Base-by-base conservation (phyloP, 2,888 invertebrate species). In the Melangyna quadrimaculata region DNA sequence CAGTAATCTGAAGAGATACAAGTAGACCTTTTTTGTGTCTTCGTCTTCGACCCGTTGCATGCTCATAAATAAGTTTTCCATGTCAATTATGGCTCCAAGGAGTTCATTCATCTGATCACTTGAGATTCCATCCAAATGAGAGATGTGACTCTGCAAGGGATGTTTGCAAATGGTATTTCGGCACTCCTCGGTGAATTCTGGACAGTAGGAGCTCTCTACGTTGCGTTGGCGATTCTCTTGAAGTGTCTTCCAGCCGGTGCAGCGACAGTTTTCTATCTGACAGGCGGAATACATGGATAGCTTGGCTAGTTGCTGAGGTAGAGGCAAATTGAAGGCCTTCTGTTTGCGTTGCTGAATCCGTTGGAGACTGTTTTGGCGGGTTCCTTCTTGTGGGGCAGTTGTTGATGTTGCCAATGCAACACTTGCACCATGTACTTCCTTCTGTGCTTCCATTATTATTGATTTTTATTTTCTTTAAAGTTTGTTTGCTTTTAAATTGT, bases 31-130 rank as follows among this genome's bases (percentile, higher is more conserved):
- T 90, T 96, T 97, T 0, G 97, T 97, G 90, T 98, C 98, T 59
- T 95, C 94, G 91, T 98, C 97, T 88, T 97, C 96, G 90, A 98
- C 98, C 74, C 96, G 93, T 88, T 96, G 96, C 94, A 98, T 96
- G 70, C 97, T 96, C 93, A 96, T 95, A 90, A 96, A 97, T 87
- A 98, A 95, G 90, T 97, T 97, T 90, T 98, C 98, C 5, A 98
- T 96, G 92, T 98, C 98, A 9, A 98, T 96, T 12, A 97, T 97
- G 90, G 97, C 97, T 1, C 97, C 95, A 0, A 98, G 93, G 19
- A 98, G 92, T 65, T 96, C 93, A 91, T 98, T 97, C 57, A 98
- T 93, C 89, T 97, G 97, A 2, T 96, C 95, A 65, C 96, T 96
- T 0, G 94, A 93, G 37, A 96, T 93, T 3, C 94, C 94, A 89